phyloP scores from a whole-genome alignment of 1,140 invertebrate genomes.

The Trypoxylus dichotomus region DNA sequence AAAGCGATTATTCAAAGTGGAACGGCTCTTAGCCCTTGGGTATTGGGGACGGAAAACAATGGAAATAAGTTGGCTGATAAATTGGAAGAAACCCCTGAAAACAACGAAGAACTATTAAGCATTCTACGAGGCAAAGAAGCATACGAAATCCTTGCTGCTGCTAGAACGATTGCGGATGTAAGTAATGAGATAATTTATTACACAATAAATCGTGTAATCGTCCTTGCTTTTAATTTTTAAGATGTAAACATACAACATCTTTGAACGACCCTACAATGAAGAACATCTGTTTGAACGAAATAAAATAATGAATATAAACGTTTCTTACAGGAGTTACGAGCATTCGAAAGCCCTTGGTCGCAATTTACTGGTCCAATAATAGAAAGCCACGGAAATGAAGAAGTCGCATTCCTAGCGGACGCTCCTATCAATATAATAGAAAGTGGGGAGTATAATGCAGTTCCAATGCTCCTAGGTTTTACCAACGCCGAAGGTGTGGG shows the following conservation, averaged over 20 bases:
- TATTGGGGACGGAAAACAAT: neutral
- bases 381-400: slow-evolving; percentile 33
- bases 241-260: no score
- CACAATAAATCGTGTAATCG: no score
- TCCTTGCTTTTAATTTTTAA: no score
- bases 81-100: neutral
- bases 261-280: no score
- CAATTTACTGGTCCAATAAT: neutral
- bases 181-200: no score
- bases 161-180: neutral
- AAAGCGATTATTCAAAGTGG: slow-evolving; percentile 24
- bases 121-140: neutral
- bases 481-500: slow-evolving; percentile 11
- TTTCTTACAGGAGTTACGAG: neutral
- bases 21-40: neutral
- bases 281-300: neutral
- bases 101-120: neutral
- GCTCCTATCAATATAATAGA: neutral
- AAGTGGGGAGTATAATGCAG: neutral
- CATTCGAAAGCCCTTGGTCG: neutral
- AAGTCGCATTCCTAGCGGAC: neutral
- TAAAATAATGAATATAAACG: neutral
- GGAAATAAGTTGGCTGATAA: neutral
- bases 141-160: neutral
- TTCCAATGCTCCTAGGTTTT: neutral